Base-by-base conservation (phyloP, 1,140 invertebrate species). In the Drosophila insularis region DNA sequence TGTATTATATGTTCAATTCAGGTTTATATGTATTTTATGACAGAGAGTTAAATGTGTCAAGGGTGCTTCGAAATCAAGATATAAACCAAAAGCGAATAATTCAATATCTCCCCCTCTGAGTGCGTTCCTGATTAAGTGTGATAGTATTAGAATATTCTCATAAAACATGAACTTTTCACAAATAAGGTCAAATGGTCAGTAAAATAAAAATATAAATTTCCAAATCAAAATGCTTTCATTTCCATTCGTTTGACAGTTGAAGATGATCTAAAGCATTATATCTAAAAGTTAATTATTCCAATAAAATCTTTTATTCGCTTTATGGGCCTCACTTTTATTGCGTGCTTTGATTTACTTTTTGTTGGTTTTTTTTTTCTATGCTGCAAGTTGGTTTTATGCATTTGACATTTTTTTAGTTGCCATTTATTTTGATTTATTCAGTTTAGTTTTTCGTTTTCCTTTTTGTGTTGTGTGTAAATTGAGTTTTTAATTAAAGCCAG, bases 351-450 rank as follows among this genome's bases (percentile, higher is more conserved):
- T 19, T 46, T 46, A 17, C 4, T 17, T 8, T 46, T 7, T 17
- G 17, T 50, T 43, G 40, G 13, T 43, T 43, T n/a, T 43, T 50
- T 50, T 10, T 21, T 3, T 21, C 19, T 50, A 50, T 11, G 17
- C 17, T 37, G 35, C 11, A 37, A 37, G 35, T 37, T 37, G 35
- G 11, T 50, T 50, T 50, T 50, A 50, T 50, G 43, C 43, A 11
- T 50, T 50, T 50, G 43, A 50, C 43, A 50, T 50, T 50, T 50
- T 27, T 46, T 19, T 21, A 50, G 17, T 19, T 50, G 8, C 17
- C 17, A 50, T 50, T 50, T 50, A 50, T 50, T 50, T 50, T 21
- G 43, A 50, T 50, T 50, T 50, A 50, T 50, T 50, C 19, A 50
- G 43, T 50, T 50, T 19, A 21, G 14, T 50, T 50, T 27, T 46